A percentile compares a stretch with the other conserved stretches of the same genome.
Evolutionary conservation across 2,797 vertebrate species (phyloP).

Genomic region (Semaprochilodus insignis): DNA sequence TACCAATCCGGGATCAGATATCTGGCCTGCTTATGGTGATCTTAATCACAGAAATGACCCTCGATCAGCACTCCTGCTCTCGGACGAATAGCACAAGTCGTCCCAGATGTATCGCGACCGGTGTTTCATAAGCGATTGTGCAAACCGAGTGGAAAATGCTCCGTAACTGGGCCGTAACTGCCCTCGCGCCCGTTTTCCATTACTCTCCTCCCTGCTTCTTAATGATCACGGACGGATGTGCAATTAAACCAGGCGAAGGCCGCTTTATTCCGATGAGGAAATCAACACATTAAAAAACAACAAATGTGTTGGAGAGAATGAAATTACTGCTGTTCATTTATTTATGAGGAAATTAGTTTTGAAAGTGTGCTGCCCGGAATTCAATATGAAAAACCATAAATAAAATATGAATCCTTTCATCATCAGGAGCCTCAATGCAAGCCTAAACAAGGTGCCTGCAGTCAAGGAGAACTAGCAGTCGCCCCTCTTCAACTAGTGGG

Average conservation of each 20-base stretch:
- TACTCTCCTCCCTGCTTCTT: not conserved
- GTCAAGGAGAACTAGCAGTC: not conserved
- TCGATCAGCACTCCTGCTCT: not conserved
- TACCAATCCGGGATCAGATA: not conserved
- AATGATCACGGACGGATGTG: not conserved
- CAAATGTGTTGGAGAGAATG: not conserved
- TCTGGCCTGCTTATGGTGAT: not conserved
- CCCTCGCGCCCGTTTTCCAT: not conserved
- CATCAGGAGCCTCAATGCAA: not conserved
- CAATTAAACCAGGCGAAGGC: not conserved
- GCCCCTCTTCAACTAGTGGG: not conserved
- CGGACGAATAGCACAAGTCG: not conserved
- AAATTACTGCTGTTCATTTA: conserved; percentile 4
- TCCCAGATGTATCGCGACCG: not conserved
- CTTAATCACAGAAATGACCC: not conserved
- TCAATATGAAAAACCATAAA: not conserved
- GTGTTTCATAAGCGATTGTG: not conserved
- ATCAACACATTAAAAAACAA: conserved; percentile 1
- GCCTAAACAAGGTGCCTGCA: not conserved
- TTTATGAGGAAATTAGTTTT: conserved; percentile 34
- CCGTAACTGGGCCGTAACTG: not conserved
- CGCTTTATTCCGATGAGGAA: not conserved
- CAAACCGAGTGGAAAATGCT: not conserved
- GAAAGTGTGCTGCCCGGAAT: conserved; percentile 1
- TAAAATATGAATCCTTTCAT: not conserved